Percentiles rank a stretch among this genome's conserved stretches.
These are phyloP conservation scores for Zaprionus lineosus DNA, from an alignment of 2,888 invertebrate species.

Conservation along the genomic window DNA sequence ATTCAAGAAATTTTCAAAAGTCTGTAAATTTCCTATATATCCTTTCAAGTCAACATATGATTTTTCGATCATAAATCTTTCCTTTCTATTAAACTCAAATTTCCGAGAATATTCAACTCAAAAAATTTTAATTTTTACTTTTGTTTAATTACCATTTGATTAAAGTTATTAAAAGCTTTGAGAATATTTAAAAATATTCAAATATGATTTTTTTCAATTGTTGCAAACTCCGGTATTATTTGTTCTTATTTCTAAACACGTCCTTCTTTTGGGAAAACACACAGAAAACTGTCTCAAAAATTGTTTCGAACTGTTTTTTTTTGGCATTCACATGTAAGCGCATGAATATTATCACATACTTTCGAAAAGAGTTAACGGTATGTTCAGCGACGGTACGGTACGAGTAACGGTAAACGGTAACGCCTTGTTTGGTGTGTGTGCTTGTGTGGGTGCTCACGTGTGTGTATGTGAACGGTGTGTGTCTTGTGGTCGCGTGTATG, in stretches of 20 bases:
- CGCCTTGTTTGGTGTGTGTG: slow-evolving; percentile 14
- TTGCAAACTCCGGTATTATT: slow-evolving; percentile 4
- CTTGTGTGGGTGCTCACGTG: slow-evolving; percentile 16
- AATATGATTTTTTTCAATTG: background rate
- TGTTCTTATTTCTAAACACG: slow-evolving; percentile 23
- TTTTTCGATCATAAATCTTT: too few relatives aligned
- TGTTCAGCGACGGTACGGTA: slow-evolving; percentile 47
- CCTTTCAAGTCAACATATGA: too few relatives aligned
- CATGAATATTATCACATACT: slow-evolving; percentile 39
- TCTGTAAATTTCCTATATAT: too few relatives aligned
- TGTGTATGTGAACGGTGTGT: slow-evolving; percentile 23
- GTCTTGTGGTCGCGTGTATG: slow-evolving; percentile 77
- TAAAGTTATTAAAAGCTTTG: too few relatives aligned
- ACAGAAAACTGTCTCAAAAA: slow-evolving; percentile 43
- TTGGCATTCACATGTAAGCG: slow-evolving; percentile 49
- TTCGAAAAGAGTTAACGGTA: slow-evolving; percentile 50
- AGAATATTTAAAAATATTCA: slow-evolving; percentile 1
- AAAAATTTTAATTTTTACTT: background rate
- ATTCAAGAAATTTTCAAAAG: too few relatives aligned
- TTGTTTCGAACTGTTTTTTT: slow-evolving; percentile 27
- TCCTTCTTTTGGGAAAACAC: slow-evolving; percentile 36
- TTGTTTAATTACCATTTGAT: too few relatives aligned
- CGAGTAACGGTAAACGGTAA: slow-evolving; percentile 37
- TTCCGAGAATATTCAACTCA: too few relatives aligned
- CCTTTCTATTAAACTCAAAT: too few relatives aligned